Evolutionary conservation across 2,888 invertebrate species (phyloP).

Genomic region (Cephus sareptanus): DNA sequence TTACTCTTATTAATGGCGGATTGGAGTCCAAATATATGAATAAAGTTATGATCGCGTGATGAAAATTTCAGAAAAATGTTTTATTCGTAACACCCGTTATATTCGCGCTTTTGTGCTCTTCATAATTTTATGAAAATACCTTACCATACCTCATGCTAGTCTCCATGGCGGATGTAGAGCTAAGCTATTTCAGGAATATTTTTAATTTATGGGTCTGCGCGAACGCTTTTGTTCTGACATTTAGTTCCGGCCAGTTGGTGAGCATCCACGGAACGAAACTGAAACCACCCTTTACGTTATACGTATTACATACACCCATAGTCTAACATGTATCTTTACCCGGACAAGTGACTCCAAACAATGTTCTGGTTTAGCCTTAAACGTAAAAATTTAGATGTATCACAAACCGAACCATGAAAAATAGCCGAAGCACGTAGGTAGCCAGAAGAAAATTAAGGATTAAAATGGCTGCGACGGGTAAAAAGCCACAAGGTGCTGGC

Average conservation of each 20-base stretch:
- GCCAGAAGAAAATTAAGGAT: slow-evolving; percentile 40
- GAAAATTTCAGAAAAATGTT: no score
- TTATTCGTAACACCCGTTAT: no score
- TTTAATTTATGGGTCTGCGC: slow-evolving; percentile 38
- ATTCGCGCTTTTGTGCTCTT: no score
- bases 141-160: no score
- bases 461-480: slow-evolving; percentile 29
- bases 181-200: slow-evolving; percentile 24
- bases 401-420: slow-evolving; percentile 14
- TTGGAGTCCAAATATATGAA: no score
- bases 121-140: no score
- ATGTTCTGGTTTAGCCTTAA: background rate
- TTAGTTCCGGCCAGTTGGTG: slow-evolving; percentile 52
- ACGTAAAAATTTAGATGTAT: slow-evolving; percentile 3
- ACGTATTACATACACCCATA: background rate
- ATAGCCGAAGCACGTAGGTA: slow-evolving; percentile 27
- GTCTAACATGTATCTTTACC: background rate
- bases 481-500: slow-evolving; percentile 3
- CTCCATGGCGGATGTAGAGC: background rate
- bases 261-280: slow-evolving; percentile 41
- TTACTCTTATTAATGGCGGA: no score
- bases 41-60: no score
- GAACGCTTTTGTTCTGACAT: slow-evolving; percentile 33
- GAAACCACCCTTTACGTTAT: background rate
- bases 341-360: background rate